phyloP scores from a whole-genome alignment of 92 coral and sea anemone species.

The Umimayanthus chanpuru region DNA sequence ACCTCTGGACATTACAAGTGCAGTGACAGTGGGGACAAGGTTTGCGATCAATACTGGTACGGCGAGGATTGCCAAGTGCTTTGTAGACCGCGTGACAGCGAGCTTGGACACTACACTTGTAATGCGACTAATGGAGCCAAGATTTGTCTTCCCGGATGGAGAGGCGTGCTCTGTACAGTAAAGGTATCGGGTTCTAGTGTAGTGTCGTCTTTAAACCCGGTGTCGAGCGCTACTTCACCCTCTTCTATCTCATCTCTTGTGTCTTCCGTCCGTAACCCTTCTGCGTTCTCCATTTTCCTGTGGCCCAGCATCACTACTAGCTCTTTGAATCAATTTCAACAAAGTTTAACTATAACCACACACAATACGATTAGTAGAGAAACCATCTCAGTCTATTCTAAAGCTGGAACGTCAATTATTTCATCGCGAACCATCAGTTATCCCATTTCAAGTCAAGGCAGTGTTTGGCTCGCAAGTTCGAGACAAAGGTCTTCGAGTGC shows the following conservation, averaged over 20 bases:
- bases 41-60: conserved; percentile 60
- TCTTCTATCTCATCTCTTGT: not conserved
- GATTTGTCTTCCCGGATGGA: conserved; percentile 73
- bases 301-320: not conserved
- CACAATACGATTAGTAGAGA: not conserved
- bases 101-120: conserved; percentile 63
- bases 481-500: not conserved
- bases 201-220: not conserved
- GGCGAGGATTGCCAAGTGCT: conserved; percentile 56
- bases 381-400: not conserved
- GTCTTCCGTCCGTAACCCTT: not conserved
- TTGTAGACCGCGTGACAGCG: conserved; percentile 43
- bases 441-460: not conserved
- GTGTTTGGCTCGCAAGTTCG: not conserved
- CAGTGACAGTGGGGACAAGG: conserved; percentile 52
- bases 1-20: conserved; percentile 76
- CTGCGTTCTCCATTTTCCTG: not conserved
- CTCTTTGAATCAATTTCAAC: not conserved
- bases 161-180: conserved; percentile 56
- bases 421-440: not conserved
- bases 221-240: not conserved
- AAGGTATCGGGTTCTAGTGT: not conserved
- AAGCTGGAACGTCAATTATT: not conserved
- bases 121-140: conserved; percentile 53
- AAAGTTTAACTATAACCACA: not conserved